Evolutionary conservation across 2,113 vertebrate genomes (phyloP).

Genomic region (Zosterops pallidus): DNA sequence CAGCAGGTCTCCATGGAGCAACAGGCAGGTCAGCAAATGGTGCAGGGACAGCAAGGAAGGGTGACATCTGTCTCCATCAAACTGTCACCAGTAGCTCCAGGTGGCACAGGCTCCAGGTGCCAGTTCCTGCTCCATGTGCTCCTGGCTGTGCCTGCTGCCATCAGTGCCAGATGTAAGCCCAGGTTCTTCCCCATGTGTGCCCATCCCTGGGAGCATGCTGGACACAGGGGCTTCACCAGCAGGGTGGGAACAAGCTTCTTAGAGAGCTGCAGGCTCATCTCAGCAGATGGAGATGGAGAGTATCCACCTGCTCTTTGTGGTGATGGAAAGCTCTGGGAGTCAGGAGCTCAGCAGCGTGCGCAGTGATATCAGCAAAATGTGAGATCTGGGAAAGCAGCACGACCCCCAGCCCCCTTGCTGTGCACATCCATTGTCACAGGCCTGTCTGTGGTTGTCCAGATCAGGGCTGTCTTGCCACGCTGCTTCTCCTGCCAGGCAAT

Average conservation of each 20-base stretch:
- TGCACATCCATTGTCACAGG: neutral
- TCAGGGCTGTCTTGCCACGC: rapidly evolving
- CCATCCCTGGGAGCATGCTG: rapidly evolving
- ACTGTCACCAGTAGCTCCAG: neutral
- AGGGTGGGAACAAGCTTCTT: neutral
- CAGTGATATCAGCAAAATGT: rapidly evolving
- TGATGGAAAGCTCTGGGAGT: neutral
- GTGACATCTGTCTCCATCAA: neutral
- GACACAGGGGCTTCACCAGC: neutral
- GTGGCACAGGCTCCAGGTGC: neutral
- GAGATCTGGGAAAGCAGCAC: neutral
- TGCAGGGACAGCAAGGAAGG: neutral
- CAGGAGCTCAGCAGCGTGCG: rapidly evolving
- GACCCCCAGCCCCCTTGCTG: neutral
- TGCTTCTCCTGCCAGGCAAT: neutral
- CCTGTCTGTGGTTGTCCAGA: neutral
- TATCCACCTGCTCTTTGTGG: rapidly evolving
- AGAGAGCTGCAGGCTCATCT: neutral
- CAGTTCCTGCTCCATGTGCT: neutral
- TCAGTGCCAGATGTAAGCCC: neutral
- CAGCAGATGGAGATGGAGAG: neutral
- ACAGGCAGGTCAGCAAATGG: neutral
- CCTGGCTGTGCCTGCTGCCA: neutral
- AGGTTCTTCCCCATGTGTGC: rapidly evolving
- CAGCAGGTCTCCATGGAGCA: neutral